A percentile compares a stretch with the other conserved stretches of the same genome.
Evolutionary conservation across 2,888 invertebrate species (phyloP).

Genomic region (Nysson spinosus): DNA sequence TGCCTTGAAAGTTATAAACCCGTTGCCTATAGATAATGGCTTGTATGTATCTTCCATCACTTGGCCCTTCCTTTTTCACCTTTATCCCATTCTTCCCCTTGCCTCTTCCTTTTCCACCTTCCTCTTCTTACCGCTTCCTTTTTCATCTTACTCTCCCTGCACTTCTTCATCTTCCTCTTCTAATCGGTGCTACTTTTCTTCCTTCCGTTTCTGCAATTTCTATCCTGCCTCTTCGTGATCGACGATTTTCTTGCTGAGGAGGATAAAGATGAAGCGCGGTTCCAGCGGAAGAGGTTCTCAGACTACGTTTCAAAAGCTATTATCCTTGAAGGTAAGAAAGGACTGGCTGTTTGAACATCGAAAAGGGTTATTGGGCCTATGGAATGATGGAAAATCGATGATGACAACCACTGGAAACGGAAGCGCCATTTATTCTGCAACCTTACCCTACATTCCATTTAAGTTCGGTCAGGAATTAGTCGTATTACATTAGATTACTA

Average conservation of each 20-base stretch:
- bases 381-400: constrained; percentile 12
- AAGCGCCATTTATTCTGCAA: too few species aligned
- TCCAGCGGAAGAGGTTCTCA: constrained; percentile 32
- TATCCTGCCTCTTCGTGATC: too few species aligned
- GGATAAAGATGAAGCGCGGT: constrained; percentile 34
- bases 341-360: constrained; percentile 20
- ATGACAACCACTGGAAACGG: constrained; percentile 2
- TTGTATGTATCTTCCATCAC: neutral
- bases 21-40: constrained; percentile 26
- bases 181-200: neutral
- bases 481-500: too few species aligned
- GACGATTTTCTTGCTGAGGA: constrained; percentile 19
- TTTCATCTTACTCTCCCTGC: neutral
- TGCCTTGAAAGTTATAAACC: constrained; percentile 30
- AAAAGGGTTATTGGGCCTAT: constrained; percentile 23
- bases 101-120: too few species aligned
- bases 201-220: constrained; percentile 2
- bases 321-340: constrained; percentile 42
- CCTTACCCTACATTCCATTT: too few species aligned
- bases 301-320: constrained; percentile 59
- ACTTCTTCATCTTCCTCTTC: constrained; percentile 3
- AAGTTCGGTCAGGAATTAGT: too few species aligned
- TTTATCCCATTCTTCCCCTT: neutral
- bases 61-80: constrained; percentile 1
- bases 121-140: neutral